Base-by-base conservation (phyloP, 1,140 invertebrate genomes). In the Caerostris darwini region DNA sequence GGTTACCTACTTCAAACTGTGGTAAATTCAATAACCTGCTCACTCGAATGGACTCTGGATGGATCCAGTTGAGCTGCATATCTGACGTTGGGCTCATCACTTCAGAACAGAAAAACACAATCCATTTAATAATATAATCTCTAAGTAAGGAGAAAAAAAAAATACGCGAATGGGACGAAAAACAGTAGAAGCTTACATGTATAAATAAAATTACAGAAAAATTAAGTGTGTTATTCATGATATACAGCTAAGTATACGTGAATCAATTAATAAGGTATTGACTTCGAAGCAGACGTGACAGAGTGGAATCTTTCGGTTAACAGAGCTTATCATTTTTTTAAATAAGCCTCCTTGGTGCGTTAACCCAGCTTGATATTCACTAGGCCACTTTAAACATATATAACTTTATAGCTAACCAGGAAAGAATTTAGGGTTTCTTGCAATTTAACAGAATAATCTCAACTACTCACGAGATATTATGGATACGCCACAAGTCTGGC, bases 381-480 rank as follows among this genome's bases (percentile, higher is more conserved):
- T 34, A 34, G 34, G 34, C 34, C 34, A 34, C 34, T 34, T 34
- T 34, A 34, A 0, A 0, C 34, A 34, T 34, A 34, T 34, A 34
- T 34, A 34, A 34, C 34, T 34, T 34, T 34, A 34, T 34, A 34
- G 34, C 34, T 34, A 34, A 34, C 34, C 34, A 34, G 34, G 34
- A 34, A 34, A 34, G 34, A 34, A 34, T 34, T 34, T 34, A 34
- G 34, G 34, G 0, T 34, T 34, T 34, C 34, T 34, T 34, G 34
- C 34, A 34, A 34, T 34, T 34, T 34, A 34, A 34, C 34, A 34
- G 34, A 34, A 34, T 34, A 34, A 34, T 34, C 34, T 34, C 34
- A 34, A 34, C 2, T 19, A 94, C 93, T 90, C 56, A 94, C 93
- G 57, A 94, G 85, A 12, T 61, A 90, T 81, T 7, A 94, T 83